phyloP scores from a whole-genome alignment of 2,888 invertebrate genomes.

The Archaeoteleia sp. region DNA sequence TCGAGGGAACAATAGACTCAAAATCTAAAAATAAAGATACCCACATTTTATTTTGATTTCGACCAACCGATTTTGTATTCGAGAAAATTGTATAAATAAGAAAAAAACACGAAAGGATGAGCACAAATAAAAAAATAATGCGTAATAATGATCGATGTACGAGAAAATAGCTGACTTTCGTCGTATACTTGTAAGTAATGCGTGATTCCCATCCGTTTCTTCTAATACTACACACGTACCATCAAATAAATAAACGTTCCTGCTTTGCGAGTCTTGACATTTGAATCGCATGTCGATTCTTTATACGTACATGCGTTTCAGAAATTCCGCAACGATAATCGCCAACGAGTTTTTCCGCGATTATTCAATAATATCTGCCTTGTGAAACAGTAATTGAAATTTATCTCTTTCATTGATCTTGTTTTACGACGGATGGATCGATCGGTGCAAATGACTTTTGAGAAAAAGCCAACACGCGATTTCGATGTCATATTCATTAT shows the following conservation, averaged over 20 bases:
- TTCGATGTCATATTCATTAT: no score
- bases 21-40: no score
- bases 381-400: conserved; percentile 3
- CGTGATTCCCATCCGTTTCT: not conserved
- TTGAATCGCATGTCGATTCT: conserved; percentile 5
- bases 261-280: not conserved
- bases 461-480: no score
- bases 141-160: not conserved
- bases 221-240: not conserved
- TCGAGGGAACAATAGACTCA: no score
- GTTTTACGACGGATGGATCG: not conserved
- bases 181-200: not conserved
- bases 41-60: no score
- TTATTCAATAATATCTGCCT: not conserved
- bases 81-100: no score
- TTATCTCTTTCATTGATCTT: not conserved
- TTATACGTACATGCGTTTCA: not conserved
- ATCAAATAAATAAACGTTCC: not conserved
- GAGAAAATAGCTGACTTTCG: not conserved
- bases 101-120: no score
- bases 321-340: not conserved
- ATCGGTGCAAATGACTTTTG: not conserved
- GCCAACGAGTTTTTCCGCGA: not conserved
- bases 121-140: not conserved
- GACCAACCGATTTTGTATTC: no score